Conservation (phyloP, 2,113 vertebrate genomes). For the human (Homo sapiens) region GRCh38 chr1:6440001-6440500, state of each 20-base stretch:
- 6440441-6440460: slow-evolving; percentile 79
- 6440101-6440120: not conserved
- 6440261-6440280: slow-evolving; percentile 97
- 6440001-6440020: not conserved
- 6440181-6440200: fast-evolving
- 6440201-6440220: no score
- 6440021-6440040: not conserved
- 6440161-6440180: not conserved
- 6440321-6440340: slow-evolving; percentile 96
- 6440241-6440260: slow-evolving; percentile 87
- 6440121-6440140: not conserved
- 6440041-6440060: not conserved
- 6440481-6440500: not conserved
- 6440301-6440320: slow-evolving; percentile 98
- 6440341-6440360: slow-evolving; percentile 94
- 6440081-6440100: not conserved
- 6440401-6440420: slow-evolving; percentile 98
- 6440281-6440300: slow-evolving; percentile 98
- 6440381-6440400: slow-evolving; percentile 98
- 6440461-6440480: not conserved
- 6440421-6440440: slow-evolving; percentile 96
- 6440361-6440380: slow-evolving; percentile 90
- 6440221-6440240: not conserved
- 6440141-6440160: not conserved
- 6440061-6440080: not conserved